phyloP scores from a whole-genome alignment of 2,113 vertebrate genomes.

The Accipiter virgatus region DNA sequence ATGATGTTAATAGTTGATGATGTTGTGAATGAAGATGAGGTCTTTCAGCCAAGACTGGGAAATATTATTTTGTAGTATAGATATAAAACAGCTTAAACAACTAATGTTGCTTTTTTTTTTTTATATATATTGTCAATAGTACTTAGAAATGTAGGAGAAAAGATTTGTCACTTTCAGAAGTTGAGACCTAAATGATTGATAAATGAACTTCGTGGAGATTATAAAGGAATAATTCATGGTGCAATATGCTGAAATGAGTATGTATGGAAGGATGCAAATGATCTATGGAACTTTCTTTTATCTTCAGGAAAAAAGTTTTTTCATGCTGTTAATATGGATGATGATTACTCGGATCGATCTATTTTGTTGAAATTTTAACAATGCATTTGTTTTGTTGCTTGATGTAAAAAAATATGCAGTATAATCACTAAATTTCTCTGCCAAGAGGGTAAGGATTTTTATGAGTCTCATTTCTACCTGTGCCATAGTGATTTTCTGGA shows the following conservation, averaged over 20 bases:
- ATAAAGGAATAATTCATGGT: slow-evolving; percentile 61
- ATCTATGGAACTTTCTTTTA: slow-evolving; percentile 39
- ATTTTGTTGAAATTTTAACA: slow-evolving; percentile 52
- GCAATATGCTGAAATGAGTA: slow-evolving; percentile 55
- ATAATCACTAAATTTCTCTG: slow-evolving; percentile 30
- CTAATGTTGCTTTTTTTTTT: not conserved
- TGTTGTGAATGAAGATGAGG: not conserved
- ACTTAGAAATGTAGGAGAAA: not conserved
- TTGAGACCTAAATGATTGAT: slow-evolving; percentile 39
- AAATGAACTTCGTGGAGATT: slow-evolving; percentile 48
- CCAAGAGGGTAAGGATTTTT: not conserved
- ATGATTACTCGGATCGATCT: not conserved
- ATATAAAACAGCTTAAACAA: not conserved
- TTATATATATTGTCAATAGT: not conserved
- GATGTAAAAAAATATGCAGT: not conserved
- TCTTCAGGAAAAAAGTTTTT: slow-evolving; percentile 48
- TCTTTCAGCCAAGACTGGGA: not conserved
- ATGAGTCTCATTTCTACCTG: slow-evolving; percentile 22
- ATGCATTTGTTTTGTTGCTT: not conserved
- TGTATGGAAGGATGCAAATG: slow-evolving; percentile 46
- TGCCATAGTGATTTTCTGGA: not conserved
- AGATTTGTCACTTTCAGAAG: slow-evolving; percentile 32
- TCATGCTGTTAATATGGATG: slow-evolving; percentile 51
- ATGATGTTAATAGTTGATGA: not conserved
- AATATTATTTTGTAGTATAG: not conserved